Conservation (phyloP, 2,888 invertebrate genomes). For the Clusia tigrina region DNA sequence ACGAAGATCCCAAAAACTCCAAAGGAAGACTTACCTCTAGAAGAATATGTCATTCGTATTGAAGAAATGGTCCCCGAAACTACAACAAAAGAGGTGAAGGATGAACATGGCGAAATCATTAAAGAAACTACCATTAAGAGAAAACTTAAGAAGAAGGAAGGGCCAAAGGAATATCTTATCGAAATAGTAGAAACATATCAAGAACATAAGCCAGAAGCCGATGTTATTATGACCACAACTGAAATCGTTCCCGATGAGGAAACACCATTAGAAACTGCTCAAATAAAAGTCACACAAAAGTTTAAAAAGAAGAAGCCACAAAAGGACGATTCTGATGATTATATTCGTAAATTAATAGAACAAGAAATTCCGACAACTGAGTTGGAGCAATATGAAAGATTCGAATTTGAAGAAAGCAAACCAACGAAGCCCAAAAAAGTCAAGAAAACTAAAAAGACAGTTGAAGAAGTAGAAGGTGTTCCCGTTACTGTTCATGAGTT, state of each 20-base stretch:
- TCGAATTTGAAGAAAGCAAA: slow-evolving; percentile 52
- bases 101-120: slow-evolving; percentile 60
- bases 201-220: slow-evolving; percentile 57
- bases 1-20: too few relatives aligned
- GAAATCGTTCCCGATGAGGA: slow-evolving; percentile 40
- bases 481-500: slow-evolving; percentile 51
- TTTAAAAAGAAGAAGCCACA: slow-evolving; percentile 53
- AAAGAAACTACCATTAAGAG: slow-evolving; percentile 63
- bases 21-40: too few relatives aligned
- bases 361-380: slow-evolving; percentile 58
- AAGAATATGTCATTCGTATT: too few relatives aligned
- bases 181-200: slow-evolving; percentile 60
- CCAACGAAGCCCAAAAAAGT: slow-evolving; percentile 56
- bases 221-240: slow-evolving; percentile 53
- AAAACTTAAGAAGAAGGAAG: slow-evolving; percentile 62
- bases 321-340: slow-evolving; percentile 51
- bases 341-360: slow-evolving; percentile 56
- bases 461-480: slow-evolving; percentile 50
- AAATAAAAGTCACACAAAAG: slow-evolving; percentile 47
- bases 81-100: slow-evolving; percentile 62
- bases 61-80: slow-evolving; percentile 59
- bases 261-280: too few relatives aligned
- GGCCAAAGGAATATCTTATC: slow-evolving; percentile 59
- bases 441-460: slow-evolving; percentile 59
- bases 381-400: slow-evolving; percentile 60